A percentile compares a stretch with the other conserved stretches of the same genome.
These are phyloP conservation scores for Drosophila carrolli DNA, from an alignment of 1,140 invertebrate genomes.

Conservation along the genomic window DNA sequence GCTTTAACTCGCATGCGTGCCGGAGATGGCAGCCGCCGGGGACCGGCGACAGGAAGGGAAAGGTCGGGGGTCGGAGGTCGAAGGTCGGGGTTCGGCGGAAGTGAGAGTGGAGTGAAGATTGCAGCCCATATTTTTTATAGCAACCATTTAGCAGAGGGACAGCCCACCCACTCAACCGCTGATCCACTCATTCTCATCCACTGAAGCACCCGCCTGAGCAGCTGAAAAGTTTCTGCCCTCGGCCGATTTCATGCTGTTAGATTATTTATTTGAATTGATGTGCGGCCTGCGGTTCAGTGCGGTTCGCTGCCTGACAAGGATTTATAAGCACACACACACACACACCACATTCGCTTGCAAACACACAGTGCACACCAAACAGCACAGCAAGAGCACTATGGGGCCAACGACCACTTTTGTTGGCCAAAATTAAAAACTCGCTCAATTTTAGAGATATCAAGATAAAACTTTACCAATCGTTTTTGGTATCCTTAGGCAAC, in stretches of 20 bases:
- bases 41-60: background rate
- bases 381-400: too few species aligned
- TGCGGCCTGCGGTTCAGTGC: slow-evolving; percentile 56
- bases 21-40: slow-evolving; percentile 23
- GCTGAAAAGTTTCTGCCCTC: slow-evolving; percentile 65
- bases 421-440: too few species aligned
- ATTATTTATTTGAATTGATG: slow-evolving; percentile 82
- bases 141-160: slow-evolving; percentile 59
- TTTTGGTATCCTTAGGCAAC: too few species aligned
- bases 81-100: background rate
- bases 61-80: background rate
- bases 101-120: slow-evolving; percentile 33
- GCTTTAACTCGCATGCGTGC: slow-evolving; percentile 68
- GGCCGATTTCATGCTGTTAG: slow-evolving; percentile 78
- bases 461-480: too few species aligned
- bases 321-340: slow-evolving; percentile 24
- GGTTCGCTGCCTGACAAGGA: slow-evolving; percentile 44
- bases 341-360: background rate
- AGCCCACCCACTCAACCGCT: slow-evolving; percentile 11
- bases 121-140: slow-evolving; percentile 74
- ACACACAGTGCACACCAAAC: background rate
- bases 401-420: too few species aligned
- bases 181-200: slow-evolving; percentile 7
- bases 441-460: too few species aligned
- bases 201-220: slow-evolving; percentile 26